Evolutionary conservation across 2,797 vertebrate genomes (phyloP).

Genomic region (Onychomys torridus): DNA sequence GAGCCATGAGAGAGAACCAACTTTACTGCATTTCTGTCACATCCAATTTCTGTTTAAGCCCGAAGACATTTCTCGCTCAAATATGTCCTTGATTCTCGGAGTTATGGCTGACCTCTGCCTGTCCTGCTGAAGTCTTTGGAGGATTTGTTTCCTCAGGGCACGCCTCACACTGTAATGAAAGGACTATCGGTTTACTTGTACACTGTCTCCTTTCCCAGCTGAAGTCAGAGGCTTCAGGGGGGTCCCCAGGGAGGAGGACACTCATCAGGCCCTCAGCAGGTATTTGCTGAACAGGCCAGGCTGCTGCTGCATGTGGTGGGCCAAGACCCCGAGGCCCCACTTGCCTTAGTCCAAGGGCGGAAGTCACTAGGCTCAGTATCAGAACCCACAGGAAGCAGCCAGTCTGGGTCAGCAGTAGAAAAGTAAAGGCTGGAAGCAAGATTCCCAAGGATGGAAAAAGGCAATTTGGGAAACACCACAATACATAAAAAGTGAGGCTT

Average conservation of each 20-base stretch:
- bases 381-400: background rate
- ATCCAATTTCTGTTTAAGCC: background rate
- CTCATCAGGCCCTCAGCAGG: background rate
- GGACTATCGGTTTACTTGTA: background rate
- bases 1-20: background rate
- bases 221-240: background rate
- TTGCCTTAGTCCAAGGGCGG: background rate
- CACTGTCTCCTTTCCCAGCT: background rate
- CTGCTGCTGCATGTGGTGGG: background rate
- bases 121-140: background rate
- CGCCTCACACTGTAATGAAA: background rate
- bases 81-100: background rate
- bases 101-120: background rate
- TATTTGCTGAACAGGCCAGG: background rate
- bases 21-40: background rate
- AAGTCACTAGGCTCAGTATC: background rate
- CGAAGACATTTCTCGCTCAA: background rate
- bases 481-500: background rate
- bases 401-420: background rate
- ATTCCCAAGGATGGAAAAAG: background rate
- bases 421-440: background rate
- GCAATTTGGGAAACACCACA: constrained; percentile 3
- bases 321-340: background rate
- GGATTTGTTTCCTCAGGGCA: background rate
- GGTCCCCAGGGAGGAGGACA: background rate